phyloP scores from a whole-genome alignment of 2,797 vertebrate species.

The Acanthurus tractus region DNA sequence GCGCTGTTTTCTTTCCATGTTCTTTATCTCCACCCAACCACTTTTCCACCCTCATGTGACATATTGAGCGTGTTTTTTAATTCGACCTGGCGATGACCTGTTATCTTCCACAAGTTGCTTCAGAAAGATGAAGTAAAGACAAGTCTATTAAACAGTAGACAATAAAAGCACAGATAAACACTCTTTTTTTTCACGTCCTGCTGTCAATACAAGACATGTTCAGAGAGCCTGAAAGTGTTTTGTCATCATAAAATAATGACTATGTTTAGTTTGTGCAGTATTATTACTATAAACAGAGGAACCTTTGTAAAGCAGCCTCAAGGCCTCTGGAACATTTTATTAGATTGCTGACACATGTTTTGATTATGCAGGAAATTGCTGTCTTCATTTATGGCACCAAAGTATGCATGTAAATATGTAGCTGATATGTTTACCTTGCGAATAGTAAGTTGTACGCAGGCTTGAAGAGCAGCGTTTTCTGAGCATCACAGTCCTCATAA shows the following conservation, averaged over 20 bases:
- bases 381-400: background rate
- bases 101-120: background rate
- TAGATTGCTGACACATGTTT: background rate
- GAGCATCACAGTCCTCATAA: background rate
- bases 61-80: conserved; percentile 38
- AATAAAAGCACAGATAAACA: background rate
- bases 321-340: background rate
- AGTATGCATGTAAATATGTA: background rate
- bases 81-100: conserved; percentile 21
- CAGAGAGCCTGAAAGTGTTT: background rate
- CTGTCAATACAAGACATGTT: background rate
- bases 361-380: background rate
- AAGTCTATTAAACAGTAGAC: background rate
- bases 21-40: conserved; percentile 46
- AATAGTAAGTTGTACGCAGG: background rate
- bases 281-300: conserved; percentile 1
- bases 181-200: background rate
- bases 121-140: conserved; percentile 5
- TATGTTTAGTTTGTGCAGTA: conserved; percentile 2
- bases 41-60: conserved; percentile 56
- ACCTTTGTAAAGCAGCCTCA: background rate
- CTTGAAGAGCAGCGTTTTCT: background rate
- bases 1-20: conserved; percentile 33
- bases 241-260: conserved; percentile 34
- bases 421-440: background rate